Base-by-base conservation (phyloP, 2,113 vertebrate genomes). In the Pedionomus torquatus region DNA sequence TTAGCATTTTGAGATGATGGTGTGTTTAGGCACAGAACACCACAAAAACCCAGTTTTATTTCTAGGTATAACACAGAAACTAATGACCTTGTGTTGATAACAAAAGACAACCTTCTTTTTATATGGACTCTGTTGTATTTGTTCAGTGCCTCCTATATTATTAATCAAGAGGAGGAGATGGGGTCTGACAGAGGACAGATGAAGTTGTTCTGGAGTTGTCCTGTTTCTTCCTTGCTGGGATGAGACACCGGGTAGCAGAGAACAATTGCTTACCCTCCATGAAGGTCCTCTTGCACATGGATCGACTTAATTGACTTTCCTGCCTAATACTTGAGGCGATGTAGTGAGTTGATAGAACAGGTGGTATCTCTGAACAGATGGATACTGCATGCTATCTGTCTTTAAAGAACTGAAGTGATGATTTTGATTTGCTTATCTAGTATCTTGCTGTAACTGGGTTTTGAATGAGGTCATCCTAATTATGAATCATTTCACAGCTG, bases 371-470 rank as follows among this genome's bases (percentile, higher is more conserved):
- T 70, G 72, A 93, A 94, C 95, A 91, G 93, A 96, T 96, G 92
- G 95, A 39, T 95, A 35, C 63, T 90, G 76, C 75, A 87, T 96
- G 78, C 54, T 94, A 86, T 88, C 79, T 80, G 92, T 96, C 92
- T 90, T 93, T 92, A 89, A 96, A 92, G 87, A 93, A 91, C 43
- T 63, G 82, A 94, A 94, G 75, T 84, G 90, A 94, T 87, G 49
- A 94, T 92, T 97, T 95, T 92, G 92, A 97, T 96, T 94, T 94
- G 92, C 87, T 85, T 94, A 63, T 81, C 82, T 91, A 76, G 41
- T 93, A 21, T 90, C 92, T 93, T 83, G 28, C 82, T 90, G 43
- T 86, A 93, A 74, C 88, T 90, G 71, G 58, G 78, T 82, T 91
- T 97, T 85, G 78, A 93, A 95, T 75, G 64, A 90, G 96, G 93